Evolutionary conservation across 1,140 invertebrate genomes (phyloP).

Genomic region (Streblospio benedicti): DNA sequence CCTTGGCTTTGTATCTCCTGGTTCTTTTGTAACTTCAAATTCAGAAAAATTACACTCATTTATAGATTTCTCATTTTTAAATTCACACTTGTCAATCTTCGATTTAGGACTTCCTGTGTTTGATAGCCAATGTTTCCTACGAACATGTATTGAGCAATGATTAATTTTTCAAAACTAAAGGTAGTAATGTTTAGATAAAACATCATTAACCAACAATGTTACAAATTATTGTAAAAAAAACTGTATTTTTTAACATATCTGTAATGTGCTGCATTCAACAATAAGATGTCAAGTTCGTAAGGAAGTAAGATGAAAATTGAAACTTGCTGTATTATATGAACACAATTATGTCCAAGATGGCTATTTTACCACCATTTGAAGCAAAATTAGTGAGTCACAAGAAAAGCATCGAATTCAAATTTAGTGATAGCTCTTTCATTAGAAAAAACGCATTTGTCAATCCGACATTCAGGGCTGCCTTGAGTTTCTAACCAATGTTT

Average conservation of each 20-base stretch:
- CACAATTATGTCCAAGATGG: neutral
- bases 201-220: neutral
- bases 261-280: neutral
- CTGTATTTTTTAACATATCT: neutral
- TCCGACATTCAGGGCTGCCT: neutral
- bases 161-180: neutral
- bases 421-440: neutral
- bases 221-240: neutral
- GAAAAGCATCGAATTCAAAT: neutral
- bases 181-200: neutral
- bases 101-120: neutral
- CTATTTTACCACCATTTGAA: neutral
- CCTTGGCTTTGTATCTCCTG: neutral
- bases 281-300: neutral
- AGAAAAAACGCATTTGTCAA: neutral
- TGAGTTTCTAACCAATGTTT: neutral
- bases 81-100: neutral
- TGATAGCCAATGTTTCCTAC: neutral
- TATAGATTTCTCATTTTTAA: neutral
- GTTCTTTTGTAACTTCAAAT: neutral
- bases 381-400: neutral
- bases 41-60: neutral
- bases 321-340: neutral
- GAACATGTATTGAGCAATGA: too few relatives aligned
- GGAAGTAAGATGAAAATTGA: neutral